Evolutionary conservation across 2,888 invertebrate species (phyloP).

Genomic region (Sinodicranocentrus sp.): DNA sequence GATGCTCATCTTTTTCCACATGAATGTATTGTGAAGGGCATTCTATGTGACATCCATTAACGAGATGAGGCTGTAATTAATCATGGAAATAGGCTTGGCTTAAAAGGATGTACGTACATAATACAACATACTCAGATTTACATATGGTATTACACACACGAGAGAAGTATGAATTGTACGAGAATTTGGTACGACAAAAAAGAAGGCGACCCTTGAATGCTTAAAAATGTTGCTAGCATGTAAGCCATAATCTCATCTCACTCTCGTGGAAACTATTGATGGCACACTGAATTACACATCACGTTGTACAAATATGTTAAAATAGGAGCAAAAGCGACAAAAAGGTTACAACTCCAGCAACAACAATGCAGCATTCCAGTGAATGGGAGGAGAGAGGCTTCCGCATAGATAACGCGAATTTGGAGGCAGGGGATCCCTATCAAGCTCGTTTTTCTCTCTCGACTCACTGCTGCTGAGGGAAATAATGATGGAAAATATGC

Average conservation of each 20-base stretch:
- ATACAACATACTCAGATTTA: too few species aligned
- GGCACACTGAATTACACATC: neutral
- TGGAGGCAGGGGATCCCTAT: neutral
- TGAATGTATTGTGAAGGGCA: neutral
- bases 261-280: neutral
- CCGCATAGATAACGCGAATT: neutral
- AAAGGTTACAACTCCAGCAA: neutral
- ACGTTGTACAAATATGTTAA: neutral
- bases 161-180: too few species aligned
- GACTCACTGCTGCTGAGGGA: neutral
- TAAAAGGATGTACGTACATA: too few species aligned
- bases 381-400: neutral
- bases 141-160: too few species aligned
- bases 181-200: too few species aligned
- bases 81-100: too few species aligned
- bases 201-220: too few species aligned
- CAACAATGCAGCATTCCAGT: neutral
- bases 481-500: neutral
- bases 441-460: neutral
- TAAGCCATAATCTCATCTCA: neutral
- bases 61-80: conserved; percentile 65
- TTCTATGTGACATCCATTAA: conserved; percentile 57
- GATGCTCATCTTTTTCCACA: conserved; percentile 4
- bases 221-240: too few species aligned
- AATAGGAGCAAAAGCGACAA: neutral